A percentile compares a stretch with the other conserved stretches of the same genome.
Conservation (phyloP, 2,888 invertebrate species). For the Pollenia griseotomentosa region DNA sequence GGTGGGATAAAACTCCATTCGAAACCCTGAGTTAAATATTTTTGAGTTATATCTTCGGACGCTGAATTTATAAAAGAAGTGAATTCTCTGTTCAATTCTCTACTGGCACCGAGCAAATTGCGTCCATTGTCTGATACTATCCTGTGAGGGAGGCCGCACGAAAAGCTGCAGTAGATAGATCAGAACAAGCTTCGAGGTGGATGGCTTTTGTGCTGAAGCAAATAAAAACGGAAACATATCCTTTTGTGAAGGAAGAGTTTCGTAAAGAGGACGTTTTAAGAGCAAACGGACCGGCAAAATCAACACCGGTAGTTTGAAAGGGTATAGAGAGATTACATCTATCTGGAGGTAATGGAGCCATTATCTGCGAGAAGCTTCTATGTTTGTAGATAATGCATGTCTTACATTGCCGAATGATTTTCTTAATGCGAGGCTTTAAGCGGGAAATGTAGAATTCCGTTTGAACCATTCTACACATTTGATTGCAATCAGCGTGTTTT, state of each 20-base stretch:
- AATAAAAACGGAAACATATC: too few species aligned
- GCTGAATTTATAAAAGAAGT: too few species aligned
- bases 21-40: slow-evolving; percentile 1
- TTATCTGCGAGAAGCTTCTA: slow-evolving; percentile 7
- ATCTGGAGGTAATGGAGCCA: slow-evolving; percentile 31
- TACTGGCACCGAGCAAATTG: slow-evolving; percentile 33
- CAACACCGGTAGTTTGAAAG: slow-evolving; percentile 29
- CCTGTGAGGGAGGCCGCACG: not conserved
- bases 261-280: not conserved
- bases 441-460: not conserved
- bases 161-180: not conserved
- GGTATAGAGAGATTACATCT: slow-evolving; percentile 5
- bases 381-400: slow-evolving; percentile 14
- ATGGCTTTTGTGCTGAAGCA: too few species aligned
- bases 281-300: slow-evolving; percentile 37
- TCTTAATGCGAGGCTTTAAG: too few species aligned
- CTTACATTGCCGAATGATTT: slow-evolving; percentile 32
- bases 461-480: not conserved
- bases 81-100: not conserved
- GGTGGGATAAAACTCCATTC: slow-evolving; percentile 37
- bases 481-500: too few species aligned
- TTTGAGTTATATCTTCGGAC: not conserved
- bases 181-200: too few species aligned
- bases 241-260: too few species aligned
- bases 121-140: not conserved